Base-by-base conservation (phyloP, 2,797 vertebrate genomes). In the Coccyzus lansbergi region DNA sequence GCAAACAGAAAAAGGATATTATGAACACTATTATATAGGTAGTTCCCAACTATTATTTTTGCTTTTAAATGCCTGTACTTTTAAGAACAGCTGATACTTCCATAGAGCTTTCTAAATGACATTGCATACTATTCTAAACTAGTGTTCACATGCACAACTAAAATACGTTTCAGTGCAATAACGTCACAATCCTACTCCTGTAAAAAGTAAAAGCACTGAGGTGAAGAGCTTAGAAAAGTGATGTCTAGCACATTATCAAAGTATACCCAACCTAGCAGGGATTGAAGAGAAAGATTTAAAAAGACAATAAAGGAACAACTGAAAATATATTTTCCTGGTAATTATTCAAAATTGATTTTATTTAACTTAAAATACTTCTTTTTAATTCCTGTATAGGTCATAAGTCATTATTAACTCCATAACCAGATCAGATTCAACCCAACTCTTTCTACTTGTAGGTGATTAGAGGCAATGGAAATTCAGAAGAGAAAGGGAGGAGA, bases 391-490 rank as follows among this genome's bases (percentile, higher is more conserved):
- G 3, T 34, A 80, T 9, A 77, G 6, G 44, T 72, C 31, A 74
- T 38, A 58, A 22, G 52, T 71, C 1, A 25, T 26, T 78, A 86
- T 77, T 65, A 12, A 31, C 74, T 84, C 48, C 91, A 88, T 53
- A 82, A 29, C 12, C 34, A 87, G 44, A 24, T 28, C 56, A 89
- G 34, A 64, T 69, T 68, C 38, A 95, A 58, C 42, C 56, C 33
- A 86, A 28, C 6, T 79, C n/a, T 75, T 72, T 92, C 93, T 64
- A 94, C 42, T 72, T 60, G 70, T 56, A 44, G 22, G 62, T 88
- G 90, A 88, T 92, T 86, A 91, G 89, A 95, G 81, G 62, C 80
- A 82, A 88, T 26, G 78, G 69, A 92, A 70, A 86, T 31, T 86
- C 81, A 83, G 80, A 84, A 79, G 85, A 62, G 80, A 83, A 59